phyloP scores from a whole-genome alignment of 2,888 invertebrate species.

The Pristionchus arcanus region DNA sequence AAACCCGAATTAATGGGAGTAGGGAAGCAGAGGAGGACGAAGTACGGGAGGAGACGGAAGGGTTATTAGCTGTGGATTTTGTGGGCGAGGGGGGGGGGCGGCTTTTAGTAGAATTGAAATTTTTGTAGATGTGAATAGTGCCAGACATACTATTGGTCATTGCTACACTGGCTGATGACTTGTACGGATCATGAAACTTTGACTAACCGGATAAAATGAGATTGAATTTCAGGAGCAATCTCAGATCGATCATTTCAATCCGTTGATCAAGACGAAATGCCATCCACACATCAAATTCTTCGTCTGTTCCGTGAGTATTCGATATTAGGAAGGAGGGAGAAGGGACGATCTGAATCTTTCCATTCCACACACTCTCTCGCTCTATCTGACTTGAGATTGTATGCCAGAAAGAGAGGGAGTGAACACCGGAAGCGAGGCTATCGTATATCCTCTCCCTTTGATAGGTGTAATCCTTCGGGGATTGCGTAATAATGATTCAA shows the following conservation, averaged over 20 bases:
- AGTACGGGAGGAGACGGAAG: neutral
- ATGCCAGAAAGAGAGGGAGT: neutral
- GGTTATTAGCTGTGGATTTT: neutral
- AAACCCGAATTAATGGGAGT: constrained; percentile 12
- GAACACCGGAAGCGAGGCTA: neutral
- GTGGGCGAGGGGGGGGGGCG: neutral
- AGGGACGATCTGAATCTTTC: neutral
- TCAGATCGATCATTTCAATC: constrained; percentile 77
- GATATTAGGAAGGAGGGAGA: neutral
- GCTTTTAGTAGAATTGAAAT: neutral
- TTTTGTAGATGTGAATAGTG: too few relatives aligned
- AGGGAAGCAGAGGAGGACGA: neutral
- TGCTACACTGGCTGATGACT: too few relatives aligned
- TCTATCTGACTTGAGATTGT: too few relatives aligned
- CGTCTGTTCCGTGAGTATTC: constrained; percentile 54
- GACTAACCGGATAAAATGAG: neutral
- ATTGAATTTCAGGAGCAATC: constrained; percentile 2
- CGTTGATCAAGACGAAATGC: constrained; percentile 77
- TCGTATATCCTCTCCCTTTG: neutral
- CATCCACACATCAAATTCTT: constrained; percentile 74
- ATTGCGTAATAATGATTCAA: neutral
- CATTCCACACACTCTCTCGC: too few relatives aligned
- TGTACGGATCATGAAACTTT: too few relatives aligned
- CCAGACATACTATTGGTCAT: too few relatives aligned
- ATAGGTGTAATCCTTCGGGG: neutral